Base-by-base conservation (phyloP, 1,140 invertebrate genomes). In the Cyphomyrmex costatus region DNA sequence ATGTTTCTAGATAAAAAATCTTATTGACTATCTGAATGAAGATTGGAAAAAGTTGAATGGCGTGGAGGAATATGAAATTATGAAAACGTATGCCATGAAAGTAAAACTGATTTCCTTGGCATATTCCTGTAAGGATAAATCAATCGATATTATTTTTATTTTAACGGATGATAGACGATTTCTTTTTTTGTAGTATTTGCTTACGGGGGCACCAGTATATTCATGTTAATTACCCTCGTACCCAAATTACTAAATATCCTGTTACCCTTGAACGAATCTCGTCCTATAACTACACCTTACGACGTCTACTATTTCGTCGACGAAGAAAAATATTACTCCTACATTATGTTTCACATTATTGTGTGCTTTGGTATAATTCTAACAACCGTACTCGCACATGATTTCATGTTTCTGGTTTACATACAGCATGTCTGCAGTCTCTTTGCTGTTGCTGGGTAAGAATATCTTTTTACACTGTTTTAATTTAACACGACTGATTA, bases 11-110 rank as follows among this genome's bases (percentile, higher is more conserved):
- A 78, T 78, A 3, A 78, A 65, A 33, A 12, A 8, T 33, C 58
- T 78, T 10, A 63, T 6, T 2, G 58, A 78, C 21, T 5, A 33
- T n/a, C 1, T 78, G 24, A 7, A 2, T 16, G 19, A 1, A 24
- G 76, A 78, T 14, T 78, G 60, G 76, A 5, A 65, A 2, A 49
- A 30, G 1, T 10, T 78, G 10, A 7, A 46, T 12, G 14, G 1
- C 2, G 5, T 19, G 7, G 58, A 78, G 46, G 74, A 78, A 7
- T 65, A 65, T 27, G 10, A 78, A 65, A 78, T 78, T 21, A 78
- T 78, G 76, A 49, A 78, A 16, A 16, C 19, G 6, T 49, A 78
- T 21, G 58, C 24, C 12, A 16, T 2, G 6, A 78, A 63, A 1
- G 24, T 30, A 3, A 78, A 56, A 33, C n/a, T 19, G 19, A 5